Conservation (phyloP, 2,113 vertebrate genomes). For the Arvicanthis niloticus region DNA sequence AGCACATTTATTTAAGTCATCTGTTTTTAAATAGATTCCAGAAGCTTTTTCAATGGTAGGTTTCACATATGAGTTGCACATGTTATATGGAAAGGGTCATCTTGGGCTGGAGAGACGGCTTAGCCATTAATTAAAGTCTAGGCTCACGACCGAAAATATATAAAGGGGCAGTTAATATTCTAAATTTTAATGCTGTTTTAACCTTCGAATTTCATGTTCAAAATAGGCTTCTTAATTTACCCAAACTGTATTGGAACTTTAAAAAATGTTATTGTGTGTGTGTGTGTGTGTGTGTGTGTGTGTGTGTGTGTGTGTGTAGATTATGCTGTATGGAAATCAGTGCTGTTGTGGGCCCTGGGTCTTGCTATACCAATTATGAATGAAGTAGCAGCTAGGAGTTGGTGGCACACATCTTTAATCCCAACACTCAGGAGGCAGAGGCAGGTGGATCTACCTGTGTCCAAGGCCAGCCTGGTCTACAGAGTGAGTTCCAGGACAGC, state of each 20-base stretch:
- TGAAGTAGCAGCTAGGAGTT: not conserved
- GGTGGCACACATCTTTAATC: not conserved
- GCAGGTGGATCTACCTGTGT: not conserved
- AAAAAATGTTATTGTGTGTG: not conserved
- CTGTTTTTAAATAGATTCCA: constrained; percentile 21
- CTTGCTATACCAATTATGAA: not conserved
- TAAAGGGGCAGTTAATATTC: constrained; percentile 9
- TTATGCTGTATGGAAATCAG: too few species aligned
- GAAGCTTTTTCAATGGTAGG: constrained; percentile 14
- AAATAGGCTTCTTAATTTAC: constrained; percentile 29
- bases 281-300: not conserved
- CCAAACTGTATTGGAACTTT: not conserved
- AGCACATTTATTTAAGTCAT: constrained; percentile 1
- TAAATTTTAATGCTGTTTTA: constrained; percentile 50
- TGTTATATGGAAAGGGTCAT: not conserved
- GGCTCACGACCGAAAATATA: not conserved
- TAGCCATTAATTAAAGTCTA: not conserved
- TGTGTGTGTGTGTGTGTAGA: not conserved
- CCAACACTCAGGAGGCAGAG: not conserved
- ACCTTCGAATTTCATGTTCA: not conserved
- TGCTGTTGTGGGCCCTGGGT: not conserved
- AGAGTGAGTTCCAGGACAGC: not conserved
- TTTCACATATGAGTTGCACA: constrained; percentile 8
- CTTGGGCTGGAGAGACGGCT: not conserved
- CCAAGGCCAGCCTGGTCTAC: not conserved